Percentiles rank a stretch among this genome's conserved stretches.
phyloP scores from a whole-genome alignment of 2,888 invertebrate species.

The Carcina quercana region DNA sequence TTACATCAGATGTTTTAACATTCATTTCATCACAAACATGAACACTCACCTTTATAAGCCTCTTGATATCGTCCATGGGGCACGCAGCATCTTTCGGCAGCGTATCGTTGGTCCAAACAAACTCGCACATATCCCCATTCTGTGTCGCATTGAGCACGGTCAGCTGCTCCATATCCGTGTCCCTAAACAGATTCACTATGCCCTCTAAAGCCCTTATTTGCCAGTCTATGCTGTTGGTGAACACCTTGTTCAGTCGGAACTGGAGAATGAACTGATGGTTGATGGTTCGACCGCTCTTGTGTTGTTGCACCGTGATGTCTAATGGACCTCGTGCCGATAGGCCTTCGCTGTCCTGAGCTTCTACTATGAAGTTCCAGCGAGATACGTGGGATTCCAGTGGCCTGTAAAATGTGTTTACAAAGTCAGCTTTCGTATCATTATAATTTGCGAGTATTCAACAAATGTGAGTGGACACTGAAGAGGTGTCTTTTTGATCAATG shows the following conservation, averaged over 20 bases:
- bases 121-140: slow-evolving; percentile 76
- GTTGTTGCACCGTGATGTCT: slow-evolving; percentile 87
- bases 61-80: slow-evolving; percentile 82
- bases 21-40: no score
- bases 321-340: slow-evolving; percentile 81
- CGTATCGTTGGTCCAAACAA: slow-evolving; percentile 91
- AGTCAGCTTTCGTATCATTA: no score
- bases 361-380: slow-evolving; percentile 85
- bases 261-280: slow-evolving; percentile 88
- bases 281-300: slow-evolving; percentile 83
- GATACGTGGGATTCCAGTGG: slow-evolving; percentile 89
- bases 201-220: slow-evolving; percentile 79
- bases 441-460: no score
- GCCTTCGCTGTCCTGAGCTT: slow-evolving; percentile 87
- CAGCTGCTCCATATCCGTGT: slow-evolving; percentile 78
- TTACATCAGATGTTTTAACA: no score
- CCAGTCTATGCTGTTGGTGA: slow-evolving; percentile 84
- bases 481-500: no score
- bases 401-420: no score
- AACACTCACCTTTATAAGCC: slow-evolving; percentile 76
- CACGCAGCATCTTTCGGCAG: slow-evolving; percentile 83
- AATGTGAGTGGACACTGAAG: no score
- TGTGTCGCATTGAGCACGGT: slow-evolving; percentile 80
- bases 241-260: slow-evolving; percentile 64
- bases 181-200: slow-evolving; percentile 64